Percentiles rank a stretch among this genome's conserved stretches.
Conservation (phyloP, 1,140 invertebrate species). For the Cecropterus lyciades region DNA sequence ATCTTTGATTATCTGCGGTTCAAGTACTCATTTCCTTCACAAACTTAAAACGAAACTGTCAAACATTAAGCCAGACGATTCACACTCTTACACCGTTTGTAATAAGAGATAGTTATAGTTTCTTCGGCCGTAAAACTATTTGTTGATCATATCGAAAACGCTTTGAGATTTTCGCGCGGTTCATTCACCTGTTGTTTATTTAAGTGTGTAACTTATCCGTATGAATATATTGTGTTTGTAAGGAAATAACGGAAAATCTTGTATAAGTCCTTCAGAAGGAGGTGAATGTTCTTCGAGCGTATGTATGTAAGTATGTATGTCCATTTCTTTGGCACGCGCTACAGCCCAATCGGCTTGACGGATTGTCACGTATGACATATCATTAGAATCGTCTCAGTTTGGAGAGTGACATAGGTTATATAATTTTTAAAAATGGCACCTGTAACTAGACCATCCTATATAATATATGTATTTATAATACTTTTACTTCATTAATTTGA, state of each 20-base stretch:
- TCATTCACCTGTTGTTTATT: conserved; percentile 16
- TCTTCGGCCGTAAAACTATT: background rate
- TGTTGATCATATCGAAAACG: conserved; percentile 24
- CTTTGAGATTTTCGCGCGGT: conserved; percentile 32
- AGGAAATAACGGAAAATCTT: conserved; percentile 9
- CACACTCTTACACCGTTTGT: conserved; percentile 9
- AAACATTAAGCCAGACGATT: background rate
- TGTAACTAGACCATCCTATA: too few relatives aligned
- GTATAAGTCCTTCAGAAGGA: too few relatives aligned
- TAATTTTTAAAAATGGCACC: too few relatives aligned
- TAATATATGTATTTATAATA: too few relatives aligned
- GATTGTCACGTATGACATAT: too few relatives aligned
- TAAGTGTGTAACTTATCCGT: background rate
- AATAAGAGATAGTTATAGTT: conserved; percentile 18
- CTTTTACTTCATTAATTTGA: too few relatives aligned
- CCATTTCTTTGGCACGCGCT: too few relatives aligned
- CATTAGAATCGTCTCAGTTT: too few relatives aligned
- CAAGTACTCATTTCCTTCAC: conserved; percentile 36
- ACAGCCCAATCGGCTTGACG: too few relatives aligned
- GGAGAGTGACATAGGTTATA: too few relatives aligned
- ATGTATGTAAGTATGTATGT: too few relatives aligned
- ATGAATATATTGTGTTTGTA: background rate
- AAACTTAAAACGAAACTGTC: conserved; percentile 6
- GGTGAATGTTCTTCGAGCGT: too few relatives aligned
- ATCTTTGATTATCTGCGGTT: conserved; percentile 41